Conservation (phyloP, 2,797 vertebrate genomes). For the Danio choprae region DNA sequence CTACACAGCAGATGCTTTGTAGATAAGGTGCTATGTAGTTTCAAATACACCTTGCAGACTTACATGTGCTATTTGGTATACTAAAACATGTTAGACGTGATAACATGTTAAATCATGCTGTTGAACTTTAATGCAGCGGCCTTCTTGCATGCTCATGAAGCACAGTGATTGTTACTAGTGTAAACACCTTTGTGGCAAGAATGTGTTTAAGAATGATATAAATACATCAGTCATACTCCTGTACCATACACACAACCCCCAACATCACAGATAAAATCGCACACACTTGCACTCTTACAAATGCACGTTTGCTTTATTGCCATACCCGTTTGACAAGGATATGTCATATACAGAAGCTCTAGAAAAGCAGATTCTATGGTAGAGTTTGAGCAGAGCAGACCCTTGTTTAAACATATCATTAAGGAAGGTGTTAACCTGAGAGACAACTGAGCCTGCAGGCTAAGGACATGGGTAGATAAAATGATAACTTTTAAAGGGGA, state of each 20-base stretch:
- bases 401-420: conserved; percentile 30
- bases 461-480: neutral
- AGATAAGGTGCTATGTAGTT: too few relatives aligned
- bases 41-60: too few relatives aligned
- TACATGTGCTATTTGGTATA: too few relatives aligned
- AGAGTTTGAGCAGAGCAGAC: neutral
- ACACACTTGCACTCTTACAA: neutral
- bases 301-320: conserved; percentile 17
- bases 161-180: neutral
- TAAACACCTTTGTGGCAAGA: neutral
- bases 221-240: neutral
- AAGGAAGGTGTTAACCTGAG: conserved; percentile 10
- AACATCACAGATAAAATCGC: neutral
- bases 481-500: conserved; percentile 30
- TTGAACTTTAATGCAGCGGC: neutral
- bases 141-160: neutral
- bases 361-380: neutral
- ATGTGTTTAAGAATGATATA: neutral
- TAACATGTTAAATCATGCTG: neutral
- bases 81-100: too few relatives aligned
- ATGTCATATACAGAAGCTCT: conserved; percentile 8
- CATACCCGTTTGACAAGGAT: neutral
- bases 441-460: conserved; percentile 21
- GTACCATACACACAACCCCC: neutral
- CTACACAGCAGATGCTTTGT: too few relatives aligned